Evolutionary conservation across 1,140 invertebrate species (phyloP).

Genomic region (Pteromalus puparum): DNA sequence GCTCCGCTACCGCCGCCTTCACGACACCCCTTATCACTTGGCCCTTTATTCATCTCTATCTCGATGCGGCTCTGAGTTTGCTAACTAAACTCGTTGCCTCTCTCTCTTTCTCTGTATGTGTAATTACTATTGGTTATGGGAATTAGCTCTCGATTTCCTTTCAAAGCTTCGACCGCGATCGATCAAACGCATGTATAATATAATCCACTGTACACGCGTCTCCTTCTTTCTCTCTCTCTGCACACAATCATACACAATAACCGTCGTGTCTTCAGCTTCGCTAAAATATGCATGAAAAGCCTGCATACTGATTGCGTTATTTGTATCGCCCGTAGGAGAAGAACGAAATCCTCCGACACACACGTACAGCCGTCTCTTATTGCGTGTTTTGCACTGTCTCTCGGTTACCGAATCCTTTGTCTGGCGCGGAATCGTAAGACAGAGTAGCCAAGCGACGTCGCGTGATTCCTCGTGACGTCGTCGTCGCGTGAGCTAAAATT

Average conservation of each 20-base stretch:
- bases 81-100: conserved; percentile 2
- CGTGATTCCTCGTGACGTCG: conserved; percentile 48
- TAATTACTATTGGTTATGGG: neutral
- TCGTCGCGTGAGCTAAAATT: conserved; percentile 45
- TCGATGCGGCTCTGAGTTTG: neutral
- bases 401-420: conserved; percentile 30
- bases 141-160: no score
- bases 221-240: neutral
- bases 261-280: neutral
- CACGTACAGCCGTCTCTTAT: neutral
- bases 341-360: conserved; percentile 1
- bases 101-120: neutral
- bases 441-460: conserved; percentile 22
- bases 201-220: neutral
- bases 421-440: conserved; percentile 11
- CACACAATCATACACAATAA: neutral
- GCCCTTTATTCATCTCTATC: conserved; percentile 27
- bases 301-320: conserved; percentile 74
- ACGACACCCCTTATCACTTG: conserved; percentile 46
- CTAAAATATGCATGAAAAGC: conserved; percentile 74
- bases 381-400: neutral
- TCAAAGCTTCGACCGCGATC: no score
- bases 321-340: conserved; percentile 67
- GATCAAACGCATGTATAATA: no score
- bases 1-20: conserved; percentile 57